phyloP scores from a whole-genome alignment of 2,888 invertebrate genomes.

The Leptarthrus brevirostris region DNA sequence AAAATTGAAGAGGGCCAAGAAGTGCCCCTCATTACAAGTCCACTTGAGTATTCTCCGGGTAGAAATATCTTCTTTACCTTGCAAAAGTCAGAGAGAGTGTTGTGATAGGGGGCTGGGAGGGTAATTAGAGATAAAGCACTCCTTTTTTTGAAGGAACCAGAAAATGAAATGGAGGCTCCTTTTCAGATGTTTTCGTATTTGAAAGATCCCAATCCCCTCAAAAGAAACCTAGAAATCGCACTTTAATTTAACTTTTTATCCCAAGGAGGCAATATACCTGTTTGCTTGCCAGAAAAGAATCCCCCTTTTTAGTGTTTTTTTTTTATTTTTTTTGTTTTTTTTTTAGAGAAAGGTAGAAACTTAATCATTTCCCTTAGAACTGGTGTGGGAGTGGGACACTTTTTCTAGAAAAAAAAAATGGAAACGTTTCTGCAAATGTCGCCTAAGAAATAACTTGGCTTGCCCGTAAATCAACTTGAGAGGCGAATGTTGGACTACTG shows the following conservation, averaged over 20 bases:
- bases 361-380: neutral
- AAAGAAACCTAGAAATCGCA: neutral
- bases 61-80: neutral
- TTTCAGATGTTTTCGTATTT: neutral
- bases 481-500: neutral
- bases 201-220: neutral
- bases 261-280: slow-evolving; percentile 1
- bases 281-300: slow-evolving; percentile 1
- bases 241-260: slow-evolving; percentile 37
- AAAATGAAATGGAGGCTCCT: neutral
- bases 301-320: too few species aligned
- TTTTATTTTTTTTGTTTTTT: neutral
- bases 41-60: neutral
- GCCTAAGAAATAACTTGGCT: slow-evolving; percentile 13
- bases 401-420: too few species aligned
- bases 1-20: slow-evolving; percentile 26
- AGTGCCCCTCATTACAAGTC: slow-evolving; percentile 6
- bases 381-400: neutral
- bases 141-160: neutral
- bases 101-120: neutral
- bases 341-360: slow-evolving; percentile 22
- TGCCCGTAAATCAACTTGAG: slow-evolving; percentile 19
- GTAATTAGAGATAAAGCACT: slow-evolving; percentile 23
- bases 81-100: neutral
- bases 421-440: slow-evolving; percentile 27